Evolutionary conservation across 2,113 vertebrate species (phyloP).

Genomic region (Chionomys nivalis): DNA sequence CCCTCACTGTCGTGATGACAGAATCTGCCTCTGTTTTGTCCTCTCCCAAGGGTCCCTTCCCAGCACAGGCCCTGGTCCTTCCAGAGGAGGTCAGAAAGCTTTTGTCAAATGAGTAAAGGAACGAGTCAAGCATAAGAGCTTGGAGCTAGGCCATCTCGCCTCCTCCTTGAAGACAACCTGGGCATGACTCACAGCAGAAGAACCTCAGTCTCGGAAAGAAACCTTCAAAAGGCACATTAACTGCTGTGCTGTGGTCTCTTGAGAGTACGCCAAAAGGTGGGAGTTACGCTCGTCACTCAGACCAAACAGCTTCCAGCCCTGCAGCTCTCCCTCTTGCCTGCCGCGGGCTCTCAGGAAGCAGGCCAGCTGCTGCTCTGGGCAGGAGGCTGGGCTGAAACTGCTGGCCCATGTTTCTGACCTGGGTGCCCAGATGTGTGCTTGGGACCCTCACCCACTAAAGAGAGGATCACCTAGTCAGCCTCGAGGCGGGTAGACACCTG

Average conservation of each 20-base stretch:
- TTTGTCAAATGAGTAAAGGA: not conserved
- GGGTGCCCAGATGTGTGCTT: not conserved
- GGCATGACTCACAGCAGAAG: slow-evolving; percentile 53
- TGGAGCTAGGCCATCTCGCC: not conserved
- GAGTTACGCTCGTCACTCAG: not conserved
- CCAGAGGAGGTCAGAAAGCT: not conserved
- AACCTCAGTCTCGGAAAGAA: slow-evolving; percentile 44
- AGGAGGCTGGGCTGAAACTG: not conserved
- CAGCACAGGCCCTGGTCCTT: not conserved
- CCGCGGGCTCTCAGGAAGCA: not conserved
- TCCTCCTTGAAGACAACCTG: slow-evolving; percentile 19
- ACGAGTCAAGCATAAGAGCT: not conserved
- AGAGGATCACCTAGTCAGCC: not conserved
- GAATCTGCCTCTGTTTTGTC: not conserved
- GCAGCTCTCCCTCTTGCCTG: not conserved
- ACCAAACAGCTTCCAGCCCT: not conserved
- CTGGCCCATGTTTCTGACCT: not conserved
- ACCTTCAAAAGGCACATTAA: slow-evolving; percentile 49
- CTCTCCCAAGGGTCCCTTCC: not conserved
- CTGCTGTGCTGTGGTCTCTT: slow-evolving; percentile 1
- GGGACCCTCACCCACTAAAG: not conserved
- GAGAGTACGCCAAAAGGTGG: slow-evolving; percentile 45
- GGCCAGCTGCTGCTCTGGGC: not conserved
- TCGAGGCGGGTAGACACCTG: not conserved
- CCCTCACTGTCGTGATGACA: not conserved